These are phyloP conservation scores for Sinohyriopsis cumingii DNA, from an alignment of 2,888 invertebrate genomes.

Conservation along the genomic window DNA sequence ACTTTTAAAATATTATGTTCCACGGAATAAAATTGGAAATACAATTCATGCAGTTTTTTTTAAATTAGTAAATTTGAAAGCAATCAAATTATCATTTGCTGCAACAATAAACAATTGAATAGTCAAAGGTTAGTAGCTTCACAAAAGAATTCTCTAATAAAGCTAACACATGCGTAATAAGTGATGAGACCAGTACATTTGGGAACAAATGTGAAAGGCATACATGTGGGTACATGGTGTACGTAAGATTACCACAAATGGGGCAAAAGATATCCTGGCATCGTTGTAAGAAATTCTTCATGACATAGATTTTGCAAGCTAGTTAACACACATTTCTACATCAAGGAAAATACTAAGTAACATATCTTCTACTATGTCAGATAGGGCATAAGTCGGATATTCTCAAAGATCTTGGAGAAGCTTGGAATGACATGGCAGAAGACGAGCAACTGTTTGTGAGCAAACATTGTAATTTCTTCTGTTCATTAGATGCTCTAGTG, in stretches of 20 bases:
- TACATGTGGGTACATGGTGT: conserved; percentile 10
- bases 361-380: conserved; percentile 19
- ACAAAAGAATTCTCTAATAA: conserved; percentile 19
- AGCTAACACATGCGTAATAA: conserved; percentile 15
- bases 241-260: conserved; percentile 13
- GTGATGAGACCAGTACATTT: conserved; percentile 23
- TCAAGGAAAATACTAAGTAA: conserved; percentile 8
- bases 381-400: conserved; percentile 17
- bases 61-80: conserved; percentile 13
- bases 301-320: not conserved
- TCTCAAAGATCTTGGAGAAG: conserved; percentile 10
- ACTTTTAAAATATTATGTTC: conserved; percentile 16
- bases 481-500: conserved; percentile 14
- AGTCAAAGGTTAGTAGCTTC: conserved; percentile 19
- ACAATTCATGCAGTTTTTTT: conserved; percentile 14
- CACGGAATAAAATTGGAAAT: conserved; percentile 12
- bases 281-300: conserved; percentile 9
- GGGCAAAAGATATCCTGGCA: conserved; percentile 15
- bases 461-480: conserved; percentile 6
- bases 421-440: conserved; percentile 6
- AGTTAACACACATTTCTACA: no score
- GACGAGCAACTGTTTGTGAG: conserved; percentile 10
- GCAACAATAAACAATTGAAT: conserved; percentile 20
- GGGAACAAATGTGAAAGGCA: conserved; percentile 24
- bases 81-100: conserved; percentile 19